Percentiles rank a stretch among this genome's conserved stretches.
Evolutionary conservation across 2,797 vertebrate species (phyloP).

Genomic region (Clarias pachynema): DNA sequence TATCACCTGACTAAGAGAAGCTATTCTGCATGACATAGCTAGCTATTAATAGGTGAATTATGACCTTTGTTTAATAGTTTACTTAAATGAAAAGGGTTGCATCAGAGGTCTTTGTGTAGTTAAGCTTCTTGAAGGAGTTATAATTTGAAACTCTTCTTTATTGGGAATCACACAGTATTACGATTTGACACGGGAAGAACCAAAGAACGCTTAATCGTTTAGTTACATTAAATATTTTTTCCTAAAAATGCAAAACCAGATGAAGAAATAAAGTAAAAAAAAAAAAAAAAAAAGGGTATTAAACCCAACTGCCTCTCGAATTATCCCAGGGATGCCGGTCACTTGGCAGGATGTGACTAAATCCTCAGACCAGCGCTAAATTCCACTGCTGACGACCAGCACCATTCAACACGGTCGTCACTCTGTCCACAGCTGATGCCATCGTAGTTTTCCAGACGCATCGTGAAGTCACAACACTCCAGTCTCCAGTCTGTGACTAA

Average conservation of each 20-base stretch:
- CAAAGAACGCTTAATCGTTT: neutral
- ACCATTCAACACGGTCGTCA: slow-evolving; percentile 39
- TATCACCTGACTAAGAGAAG: neutral
- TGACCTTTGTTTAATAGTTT: neutral
- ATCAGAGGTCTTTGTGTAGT: neutral
- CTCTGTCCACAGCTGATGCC: slow-evolving; percentile 44
- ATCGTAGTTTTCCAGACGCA: slow-evolving; percentile 30
- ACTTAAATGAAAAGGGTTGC: slow-evolving; percentile 1
- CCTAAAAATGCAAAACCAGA: neutral
- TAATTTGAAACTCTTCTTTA: neutral
- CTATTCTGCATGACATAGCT: neutral
- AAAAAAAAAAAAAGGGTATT: neutral
- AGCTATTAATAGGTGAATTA: neutral
- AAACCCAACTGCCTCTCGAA: neutral
- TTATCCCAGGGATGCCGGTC: neutral
- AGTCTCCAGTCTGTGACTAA: slow-evolving; percentile 34
- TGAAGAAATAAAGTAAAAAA: neutral
- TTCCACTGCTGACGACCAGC: slow-evolving; percentile 14
- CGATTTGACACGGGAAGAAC: neutral
- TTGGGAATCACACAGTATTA: neutral
- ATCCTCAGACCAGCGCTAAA: slow-evolving; percentile 24
- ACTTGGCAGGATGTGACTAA: slow-evolving; percentile 13
- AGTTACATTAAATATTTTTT: neutral
- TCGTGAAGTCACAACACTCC: slow-evolving; percentile 21
- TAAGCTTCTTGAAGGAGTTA: neutral